A percentile compares a stretch with the other conserved stretches of the same genome.
These are phyloP conservation scores for Thaleichthys pacificus DNA, from an alignment of 2,797 vertebrate species.

Conservation along the genomic window DNA sequence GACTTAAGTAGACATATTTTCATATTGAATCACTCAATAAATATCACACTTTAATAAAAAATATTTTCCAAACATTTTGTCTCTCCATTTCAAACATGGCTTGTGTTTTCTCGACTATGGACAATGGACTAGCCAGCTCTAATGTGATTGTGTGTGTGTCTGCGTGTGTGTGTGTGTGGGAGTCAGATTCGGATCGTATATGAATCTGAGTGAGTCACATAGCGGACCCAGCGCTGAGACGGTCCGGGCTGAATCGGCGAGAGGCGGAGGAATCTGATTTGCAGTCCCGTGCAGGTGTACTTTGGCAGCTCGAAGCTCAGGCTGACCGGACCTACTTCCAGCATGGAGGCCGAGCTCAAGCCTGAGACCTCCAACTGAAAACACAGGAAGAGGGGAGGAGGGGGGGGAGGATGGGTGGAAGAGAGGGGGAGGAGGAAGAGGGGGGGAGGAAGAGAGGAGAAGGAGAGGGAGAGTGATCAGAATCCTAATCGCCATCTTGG, in stretches of 20 bases:
- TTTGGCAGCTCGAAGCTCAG: conserved; percentile 86
- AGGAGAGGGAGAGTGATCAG: not conserved
- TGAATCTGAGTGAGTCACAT: conserved; percentile 85
- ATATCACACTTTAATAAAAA: not conserved
- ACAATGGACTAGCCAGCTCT: no score
- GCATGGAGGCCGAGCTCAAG: conserved; percentile 72
- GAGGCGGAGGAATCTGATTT: conserved; percentile 85
- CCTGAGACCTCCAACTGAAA: conserved; percentile 76
- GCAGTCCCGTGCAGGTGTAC: conserved; percentile 83
- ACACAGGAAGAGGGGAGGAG: not conserved
- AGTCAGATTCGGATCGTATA: conserved; percentile 79
- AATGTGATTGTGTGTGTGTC: not conserved
- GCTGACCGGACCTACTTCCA: conserved; percentile 83
- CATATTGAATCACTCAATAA: not conserved
- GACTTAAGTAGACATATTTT: no score
- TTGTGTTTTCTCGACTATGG: no score
- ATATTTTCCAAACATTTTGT: not conserved
- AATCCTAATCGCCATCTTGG: no score
- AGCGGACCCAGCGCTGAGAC: conserved; percentile 82
- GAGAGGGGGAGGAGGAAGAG: no score
- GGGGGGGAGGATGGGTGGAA: not conserved
- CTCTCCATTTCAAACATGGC: not conserved
- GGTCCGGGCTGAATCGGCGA: conserved; percentile 63
- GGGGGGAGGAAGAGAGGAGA: not conserved
- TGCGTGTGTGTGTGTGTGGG: not conserved